phyloP scores from a whole-genome alignment of 1,140 invertebrate species.

The Caerostris darwini region DNA sequence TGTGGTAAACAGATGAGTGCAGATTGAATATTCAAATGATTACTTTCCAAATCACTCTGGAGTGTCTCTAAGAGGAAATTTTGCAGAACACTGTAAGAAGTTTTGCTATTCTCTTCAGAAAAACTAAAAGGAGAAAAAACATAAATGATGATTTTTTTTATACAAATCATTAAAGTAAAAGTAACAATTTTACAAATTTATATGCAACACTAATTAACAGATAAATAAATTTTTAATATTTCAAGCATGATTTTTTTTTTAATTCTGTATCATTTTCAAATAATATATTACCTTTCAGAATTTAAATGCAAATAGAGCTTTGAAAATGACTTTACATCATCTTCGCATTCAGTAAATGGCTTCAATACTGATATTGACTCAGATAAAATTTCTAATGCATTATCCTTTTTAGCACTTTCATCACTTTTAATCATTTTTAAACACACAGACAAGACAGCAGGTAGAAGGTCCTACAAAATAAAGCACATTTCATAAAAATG shows the following conservation, averaged over 20 bases:
- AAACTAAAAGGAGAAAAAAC: background rate
- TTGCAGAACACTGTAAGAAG: conserved; percentile 35
- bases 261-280: too few relatives aligned
- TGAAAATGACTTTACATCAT: conserved; percentile 82
- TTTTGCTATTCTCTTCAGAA: background rate
- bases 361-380: conserved; percentile 87
- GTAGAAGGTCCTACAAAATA: conserved; percentile 84
- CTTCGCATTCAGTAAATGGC: conserved; percentile 85
- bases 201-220: background rate
- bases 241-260: background rate
- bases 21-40: conserved; percentile 82
- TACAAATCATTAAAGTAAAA: too few relatives aligned
- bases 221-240: background rate
- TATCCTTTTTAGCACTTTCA: conserved; percentile 49
- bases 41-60: too few relatives aligned
- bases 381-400: conserved; percentile 85
- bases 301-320: conserved; percentile 60
- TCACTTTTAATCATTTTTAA: conserved; percentile 81
- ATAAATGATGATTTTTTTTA: too few relatives aligned
- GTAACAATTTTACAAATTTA: too few relatives aligned
- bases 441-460: conserved; percentile 86
- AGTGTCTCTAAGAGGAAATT: conserved; percentile 25
- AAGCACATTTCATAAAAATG: background rate
- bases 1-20: conserved; percentile 86
- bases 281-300: conserved; percentile 42